Evolutionary conservation across 2,888 invertebrate genomes (phyloP).

Genomic region (Dynastes tityus): DNA sequence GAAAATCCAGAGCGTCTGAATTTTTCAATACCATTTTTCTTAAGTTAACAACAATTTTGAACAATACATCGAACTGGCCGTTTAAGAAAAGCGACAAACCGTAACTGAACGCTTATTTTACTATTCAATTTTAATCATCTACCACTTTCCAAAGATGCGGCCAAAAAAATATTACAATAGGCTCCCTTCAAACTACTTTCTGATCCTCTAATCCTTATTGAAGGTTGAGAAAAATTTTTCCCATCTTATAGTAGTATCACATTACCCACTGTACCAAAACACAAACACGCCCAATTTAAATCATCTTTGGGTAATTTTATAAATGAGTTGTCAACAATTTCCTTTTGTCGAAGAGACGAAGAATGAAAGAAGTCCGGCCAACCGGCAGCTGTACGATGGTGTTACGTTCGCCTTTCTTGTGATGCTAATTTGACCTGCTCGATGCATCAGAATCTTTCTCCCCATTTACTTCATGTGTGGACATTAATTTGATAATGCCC

Average conservation of each 20-base stretch:
- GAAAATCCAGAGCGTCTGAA: too few relatives aligned
- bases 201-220: background rate
- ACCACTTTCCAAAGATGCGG: too few relatives aligned
- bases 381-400: conserved; percentile 33
- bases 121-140: too few relatives aligned
- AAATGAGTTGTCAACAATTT: conserved; percentile 51
- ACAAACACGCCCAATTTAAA: conserved; percentile 46
- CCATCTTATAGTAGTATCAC: conserved; percentile 39
- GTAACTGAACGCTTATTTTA: too few relatives aligned
- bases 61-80: too few relatives aligned
- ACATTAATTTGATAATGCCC: conserved; percentile 50
- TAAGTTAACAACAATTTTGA: too few relatives aligned
- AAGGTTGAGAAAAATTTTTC: conserved; percentile 36
- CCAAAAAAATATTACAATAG: too few relatives aligned
- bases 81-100: too few relatives aligned
- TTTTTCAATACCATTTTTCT: too few relatives aligned
- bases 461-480: conserved; percentile 48
- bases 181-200: too few relatives aligned
- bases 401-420: conserved; percentile 44
- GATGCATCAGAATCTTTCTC: conserved; percentile 37
- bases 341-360: conserved; percentile 37
- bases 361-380: conserved; percentile 37
- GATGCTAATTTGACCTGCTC: conserved; percentile 50
- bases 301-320: conserved; percentile 49
- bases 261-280: conserved; percentile 36